Base-by-base conservation (phyloP, 1,140 invertebrate genomes). In the Cyphomyrmex costatus region DNA sequence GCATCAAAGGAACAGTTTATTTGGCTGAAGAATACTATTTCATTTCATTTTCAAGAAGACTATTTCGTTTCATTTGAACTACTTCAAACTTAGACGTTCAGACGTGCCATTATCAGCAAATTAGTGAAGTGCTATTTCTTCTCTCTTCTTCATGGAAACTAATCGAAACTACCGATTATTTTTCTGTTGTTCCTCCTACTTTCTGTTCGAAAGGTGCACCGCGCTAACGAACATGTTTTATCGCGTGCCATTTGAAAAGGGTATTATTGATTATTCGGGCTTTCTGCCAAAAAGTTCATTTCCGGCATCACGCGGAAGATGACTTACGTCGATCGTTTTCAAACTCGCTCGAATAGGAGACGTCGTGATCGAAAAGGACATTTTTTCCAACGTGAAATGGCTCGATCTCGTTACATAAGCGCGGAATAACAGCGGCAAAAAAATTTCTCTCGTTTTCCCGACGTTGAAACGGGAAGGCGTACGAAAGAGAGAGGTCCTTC, bases 241-340 rank as follows among this genome's bases (percentile, higher is more conserved):
- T 71, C 36, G 61, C 76, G 42, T 49, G 42, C 49, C 33, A 42
- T 68, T 82, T 36, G 46, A 49, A 42, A 80, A 58, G 56, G 27
- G 7, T 86, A 65, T 86, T 86, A 83, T 86, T 73, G 85, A 86
- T 86, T 86, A 46, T 53, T 30, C 56, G 66, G 85, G 85, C 85
- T 83, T 56, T 61, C 66, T 83, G 85, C 85, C 85, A 86, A 83
- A 83, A 83, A 19, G 14, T 86, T 86, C 60, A 83, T 86, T 86
- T 83, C 85, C 61, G 63, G 76, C 53, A 66, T 58, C 76, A 82
- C 30, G 58, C 51, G n/a, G 49, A 83, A 65, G 66, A 77, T 77
- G 71, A 88, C 60, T 78, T 71, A 79, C 84, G 27, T 58, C 30
- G 74, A 86, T 84, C 76, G 83, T 46, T 79, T 63, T 79, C 82